Conservation (phyloP, 2,113 vertebrate genomes). For the Clinocottus analis region DNA sequence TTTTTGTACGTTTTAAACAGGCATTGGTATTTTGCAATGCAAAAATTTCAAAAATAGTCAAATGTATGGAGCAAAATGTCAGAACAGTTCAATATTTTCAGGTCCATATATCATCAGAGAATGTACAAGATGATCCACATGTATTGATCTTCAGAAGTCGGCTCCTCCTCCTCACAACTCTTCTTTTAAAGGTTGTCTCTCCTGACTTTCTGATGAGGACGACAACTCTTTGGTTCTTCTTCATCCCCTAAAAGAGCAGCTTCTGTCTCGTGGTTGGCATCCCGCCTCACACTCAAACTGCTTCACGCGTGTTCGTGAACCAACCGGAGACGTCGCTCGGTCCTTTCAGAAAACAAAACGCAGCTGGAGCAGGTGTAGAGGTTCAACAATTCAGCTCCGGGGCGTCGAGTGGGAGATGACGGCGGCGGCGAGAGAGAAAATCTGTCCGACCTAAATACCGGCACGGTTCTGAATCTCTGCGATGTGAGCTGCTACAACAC, state of each 20-base stretch:
- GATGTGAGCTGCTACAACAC: neutral
- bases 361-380: constrained; percentile 59
- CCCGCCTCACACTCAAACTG: neutral
- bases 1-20: neutral
- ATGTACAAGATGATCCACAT: constrained; percentile 23
- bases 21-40: neutral
- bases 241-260: constrained; percentile 22
- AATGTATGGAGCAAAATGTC: neutral
- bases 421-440: neutral
- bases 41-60: neutral
- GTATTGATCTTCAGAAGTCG: constrained; percentile 34
- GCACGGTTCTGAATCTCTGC: constrained; percentile 4
- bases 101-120: neutral
- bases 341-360: neutral
- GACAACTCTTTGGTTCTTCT: neutral
- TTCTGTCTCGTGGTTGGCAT: neutral
- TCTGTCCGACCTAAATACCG: constrained; percentile 54
- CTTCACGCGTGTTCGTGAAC: too few relatives aligned
- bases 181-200: neutral
- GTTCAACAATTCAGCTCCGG: constrained; percentile 43
- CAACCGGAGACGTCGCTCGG: constrained; percentile 1
- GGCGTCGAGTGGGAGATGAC: constrained; percentile 33
- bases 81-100: neutral
- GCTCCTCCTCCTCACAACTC: neutral
- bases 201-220: neutral